Evolutionary conservation across 2,113 vertebrate species (phyloP), one percentile per base, ranked within the genome.

Genomic region (Myocastor coypus): DNA sequence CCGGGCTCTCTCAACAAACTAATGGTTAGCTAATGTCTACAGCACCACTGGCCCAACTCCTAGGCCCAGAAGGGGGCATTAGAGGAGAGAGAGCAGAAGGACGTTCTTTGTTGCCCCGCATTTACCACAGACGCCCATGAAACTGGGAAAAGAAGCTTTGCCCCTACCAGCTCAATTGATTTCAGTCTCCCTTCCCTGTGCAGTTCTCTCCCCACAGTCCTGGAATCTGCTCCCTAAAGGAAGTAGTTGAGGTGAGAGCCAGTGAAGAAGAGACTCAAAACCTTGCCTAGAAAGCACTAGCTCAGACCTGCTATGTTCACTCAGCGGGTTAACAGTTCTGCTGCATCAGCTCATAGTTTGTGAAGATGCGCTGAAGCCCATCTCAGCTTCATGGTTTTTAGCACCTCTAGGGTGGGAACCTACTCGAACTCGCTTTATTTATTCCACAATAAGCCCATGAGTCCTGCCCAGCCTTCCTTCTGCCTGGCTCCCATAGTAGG

Each of bases 311-410:
- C 82, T 92, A 90, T 95, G 87, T 94, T 96, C 96, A 95, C 87
- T 97, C 96, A 97, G 95, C 12, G 88, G 71, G 68, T 94, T 94
- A 97, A 88, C 86, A 97, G 97, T 97, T 97, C 85, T 10, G 3
- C 92, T 94, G 97, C 0, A 95, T 95, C 97, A 95, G 80, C 75
- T 94, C 97, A 96, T 26, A 97, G 90, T 97, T 97, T 97, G 88
- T n/a, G 5, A 92, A 89, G 80, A 93, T 87, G 22, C 87, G 95
- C 13, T 89, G 95, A 83, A 7, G 30, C 71, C 96, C 97, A 94
- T 94, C 77, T 97, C 92, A 97, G 94, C 96, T 63, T n/a, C 92
- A 92, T 96, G 3, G 11, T 37, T 92, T 78, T 97, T 84, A 96
- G 83, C 81, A 93, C 66, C 81, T 97, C 91, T 28, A 37, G 94